Evolutionary conservation across 2,113 vertebrate genomes (phyloP).

Genomic region (Ophiodon elongatus): DNA sequence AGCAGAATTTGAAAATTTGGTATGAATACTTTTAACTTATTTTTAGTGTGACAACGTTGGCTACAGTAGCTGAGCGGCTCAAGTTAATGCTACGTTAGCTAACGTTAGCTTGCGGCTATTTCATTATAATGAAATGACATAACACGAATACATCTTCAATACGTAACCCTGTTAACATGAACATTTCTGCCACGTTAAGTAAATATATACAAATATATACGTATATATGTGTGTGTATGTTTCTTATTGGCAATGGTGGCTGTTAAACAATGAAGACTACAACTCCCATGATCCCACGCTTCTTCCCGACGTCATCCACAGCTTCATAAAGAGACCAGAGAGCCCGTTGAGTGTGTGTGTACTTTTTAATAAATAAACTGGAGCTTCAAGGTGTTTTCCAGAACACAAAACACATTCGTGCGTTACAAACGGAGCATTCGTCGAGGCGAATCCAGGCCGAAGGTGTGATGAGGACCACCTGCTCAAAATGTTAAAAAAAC

Average conservation of each 20-base stretch:
- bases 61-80: neutral
- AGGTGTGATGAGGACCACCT: constrained; percentile 4
- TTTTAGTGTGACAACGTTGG: too few species aligned
- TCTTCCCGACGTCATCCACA: too few species aligned
- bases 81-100: too few species aligned
- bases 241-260: too few species aligned
- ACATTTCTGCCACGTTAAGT: neutral
- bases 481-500: constrained; percentile 28
- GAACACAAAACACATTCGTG: constrained; percentile 79
- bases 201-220: too few species aligned
- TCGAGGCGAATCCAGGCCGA: constrained; percentile 37
- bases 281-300: neutral
- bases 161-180: neutral
- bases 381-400: constrained; percentile 65
- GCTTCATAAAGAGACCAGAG: constrained; percentile 20
- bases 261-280: neutral
- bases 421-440: constrained; percentile 66
- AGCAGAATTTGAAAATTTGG: neutral
- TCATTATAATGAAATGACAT: too few species aligned
- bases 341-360: neutral
- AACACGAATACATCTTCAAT: neutral
- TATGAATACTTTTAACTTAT: neutral
- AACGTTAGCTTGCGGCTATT: neutral
- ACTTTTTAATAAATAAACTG: constrained; percentile 80
- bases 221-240: too few species aligned